A percentile compares a stretch with the other conserved stretches of the same genome.
Evolutionary conservation across 2,113 vertebrate species (phyloP).

Genomic region (Coturnix japonica): DNA sequence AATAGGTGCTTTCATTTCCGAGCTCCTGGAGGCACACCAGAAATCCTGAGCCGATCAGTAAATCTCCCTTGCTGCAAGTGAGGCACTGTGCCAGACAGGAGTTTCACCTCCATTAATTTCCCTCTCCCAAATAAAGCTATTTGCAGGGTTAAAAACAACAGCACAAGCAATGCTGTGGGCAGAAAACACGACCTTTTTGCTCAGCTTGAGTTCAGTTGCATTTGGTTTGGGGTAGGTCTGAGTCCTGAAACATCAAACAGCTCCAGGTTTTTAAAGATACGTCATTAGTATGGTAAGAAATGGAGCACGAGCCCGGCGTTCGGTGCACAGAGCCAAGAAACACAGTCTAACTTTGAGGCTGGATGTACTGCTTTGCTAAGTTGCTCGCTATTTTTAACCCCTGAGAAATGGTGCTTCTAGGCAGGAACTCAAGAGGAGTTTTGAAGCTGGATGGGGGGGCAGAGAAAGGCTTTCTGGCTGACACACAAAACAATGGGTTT

Average conservation of each 20-base stretch:
- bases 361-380: constrained; percentile 1
- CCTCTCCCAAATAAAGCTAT: neutral
- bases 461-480: constrained; percentile 23
- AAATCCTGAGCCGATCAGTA: neutral
- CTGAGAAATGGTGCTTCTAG: neutral
- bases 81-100: neutral
- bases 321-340: constrained; percentile 24
- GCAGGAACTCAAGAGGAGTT: neutral
- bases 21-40: neutral
- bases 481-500: constrained; percentile 45
- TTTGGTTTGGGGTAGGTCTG: neutral
- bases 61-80: neutral
- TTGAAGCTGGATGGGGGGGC: neutral
- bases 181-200: neutral
- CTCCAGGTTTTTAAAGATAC: neutral
- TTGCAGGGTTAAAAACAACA: neutral
- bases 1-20: neutral
- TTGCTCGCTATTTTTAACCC: constrained; percentile 47
- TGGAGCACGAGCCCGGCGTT: neutral
- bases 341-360: constrained; percentile 15
- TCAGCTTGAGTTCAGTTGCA: neutral
- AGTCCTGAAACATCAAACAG: neutral
- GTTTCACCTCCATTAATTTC: neutral
- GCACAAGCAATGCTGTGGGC: neutral
- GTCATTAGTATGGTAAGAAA: constrained; percentile 16